A percentile compares a stretch with the other conserved stretches of the same genome.
Conservation (phyloP, 2,113 vertebrate species). For the Peucedramus taeniatus region DNA sequence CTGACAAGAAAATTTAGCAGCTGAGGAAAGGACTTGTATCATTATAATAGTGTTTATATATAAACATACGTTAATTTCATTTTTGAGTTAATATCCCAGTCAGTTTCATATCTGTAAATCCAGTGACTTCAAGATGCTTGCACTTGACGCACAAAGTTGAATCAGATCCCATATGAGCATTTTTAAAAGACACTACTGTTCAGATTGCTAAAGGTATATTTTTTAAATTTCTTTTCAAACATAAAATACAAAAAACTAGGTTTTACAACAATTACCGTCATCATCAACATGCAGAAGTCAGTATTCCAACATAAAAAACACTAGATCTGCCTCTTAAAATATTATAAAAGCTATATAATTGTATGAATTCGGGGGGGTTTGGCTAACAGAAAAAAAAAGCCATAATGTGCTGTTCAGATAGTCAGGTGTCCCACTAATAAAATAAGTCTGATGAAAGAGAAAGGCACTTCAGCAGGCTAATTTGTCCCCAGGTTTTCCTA, state of each 20-base stretch:
- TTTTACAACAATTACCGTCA: constrained; percentile 15
- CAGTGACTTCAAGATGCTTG: background rate
- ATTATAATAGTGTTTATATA: background rate
- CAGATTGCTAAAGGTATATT: constrained; percentile 1
- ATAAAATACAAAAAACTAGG: constrained; percentile 13
- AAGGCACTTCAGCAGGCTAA: constrained; percentile 72
- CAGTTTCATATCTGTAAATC: background rate
- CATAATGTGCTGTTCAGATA: constrained; percentile 24
- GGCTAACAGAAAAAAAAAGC: constrained; percentile 63
- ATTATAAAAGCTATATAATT: constrained; percentile 33
- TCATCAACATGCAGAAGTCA: constrained; percentile 60
- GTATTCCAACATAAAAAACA: constrained; percentile 61
- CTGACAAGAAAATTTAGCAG: background rate
- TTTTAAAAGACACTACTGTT: constrained; percentile 17
- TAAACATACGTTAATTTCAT: background rate
- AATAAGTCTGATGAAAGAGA: constrained; percentile 37
- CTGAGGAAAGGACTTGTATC: background rate
- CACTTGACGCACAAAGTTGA: background rate
- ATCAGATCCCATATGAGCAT: background rate
- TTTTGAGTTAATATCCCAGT: background rate
- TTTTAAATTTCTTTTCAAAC: background rate
- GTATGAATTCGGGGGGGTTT: background rate
- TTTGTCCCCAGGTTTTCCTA: background rate
- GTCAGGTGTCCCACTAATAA: constrained; percentile 35
- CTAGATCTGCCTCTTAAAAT: constrained; percentile 12